Evolutionary conservation across 2,797 vertebrate species (phyloP), one percentile per base, ranked within the genome.

Genomic region (Helicolenus hilgendorfi): DNA sequence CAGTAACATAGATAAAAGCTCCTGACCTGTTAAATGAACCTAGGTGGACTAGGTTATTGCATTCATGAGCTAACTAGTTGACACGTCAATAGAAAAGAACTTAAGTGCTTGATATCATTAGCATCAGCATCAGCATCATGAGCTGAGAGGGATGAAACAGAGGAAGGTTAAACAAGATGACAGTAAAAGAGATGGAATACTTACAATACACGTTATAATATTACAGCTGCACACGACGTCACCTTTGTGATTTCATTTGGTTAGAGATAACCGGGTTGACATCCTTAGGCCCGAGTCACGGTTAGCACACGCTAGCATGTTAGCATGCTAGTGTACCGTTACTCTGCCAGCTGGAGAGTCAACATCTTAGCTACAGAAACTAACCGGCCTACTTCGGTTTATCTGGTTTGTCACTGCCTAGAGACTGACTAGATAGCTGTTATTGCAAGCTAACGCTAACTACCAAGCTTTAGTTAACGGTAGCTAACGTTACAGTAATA

Each of bases 251-350:
- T 1, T 63, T 6, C 62, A 53, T 83, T 38, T 76, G 9, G 67
- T 33, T 0, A 60, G 20, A 82, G 58, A 82, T 31, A 76, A 74
- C 72, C 45, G 88, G n/a, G 91, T 74, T 89, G 87, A 86, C 83
- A 91, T 53, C 72, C 41, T 49, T 53, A 71, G 94, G 94, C 91
- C 96, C 53, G 68, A 67, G 68, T 49, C 69, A 68, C 89, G 75
- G 41, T 87, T 92, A 91, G 91, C 92, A 87, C 60, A 77, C 31
- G 76, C 15, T 45, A 45, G 41, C 41, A 45, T 45, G 41, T 45
- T 92, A 88, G 73, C 79, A 74, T 38, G 79, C 84, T 83, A 81
- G n/a, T 85, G 1, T 9, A 85, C 45, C 88, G 67, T 76, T 77
- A 79, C 69, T 89, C 65, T 45, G 36, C 68, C 63, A 85, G 69